Evolutionary conservation across 2,113 vertebrate species (phyloP).

Genomic region (Rhodinocichla rosea): DNA sequence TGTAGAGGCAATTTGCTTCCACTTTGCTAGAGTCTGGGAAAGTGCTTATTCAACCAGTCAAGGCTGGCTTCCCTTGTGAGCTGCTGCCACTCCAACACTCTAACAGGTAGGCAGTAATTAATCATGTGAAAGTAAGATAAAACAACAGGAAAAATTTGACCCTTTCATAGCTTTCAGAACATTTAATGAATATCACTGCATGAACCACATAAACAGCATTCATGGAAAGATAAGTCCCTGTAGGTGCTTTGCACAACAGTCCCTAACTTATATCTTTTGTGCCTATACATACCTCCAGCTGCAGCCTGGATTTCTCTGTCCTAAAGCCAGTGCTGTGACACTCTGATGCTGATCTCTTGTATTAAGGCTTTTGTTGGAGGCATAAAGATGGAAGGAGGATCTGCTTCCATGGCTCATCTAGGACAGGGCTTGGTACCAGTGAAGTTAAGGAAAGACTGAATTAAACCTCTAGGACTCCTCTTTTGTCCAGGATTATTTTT

Average conservation of each 20-base stretch:
- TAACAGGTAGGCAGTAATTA: background rate
- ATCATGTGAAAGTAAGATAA: background rate
- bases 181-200: background rate
- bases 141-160: background rate
- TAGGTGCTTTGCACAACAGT: background rate
- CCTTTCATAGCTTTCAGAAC: background rate
- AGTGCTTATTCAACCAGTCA: background rate
- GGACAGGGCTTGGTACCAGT: background rate
- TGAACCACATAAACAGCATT: background rate
- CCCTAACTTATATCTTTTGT: background rate
- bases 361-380: background rate
- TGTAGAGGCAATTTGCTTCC: background rate
- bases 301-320: background rate
- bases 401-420: background rate
- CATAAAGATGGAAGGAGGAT: background rate
- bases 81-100: background rate
- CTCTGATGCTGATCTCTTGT: background rate
- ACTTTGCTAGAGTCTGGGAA: background rate
- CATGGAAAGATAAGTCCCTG: background rate
- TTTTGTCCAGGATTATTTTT: background rate
- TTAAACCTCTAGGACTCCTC: background rate
- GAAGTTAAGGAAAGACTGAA: background rate
- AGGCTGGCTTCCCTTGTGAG: rapidly evolving
- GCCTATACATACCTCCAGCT: background rate
- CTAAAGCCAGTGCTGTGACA: background rate